Percentiles rank a stretch among this genome's conserved stretches.
Conservation (phyloP, 2,888 invertebrate genomes). For the Drosophila yooni region DNA sequence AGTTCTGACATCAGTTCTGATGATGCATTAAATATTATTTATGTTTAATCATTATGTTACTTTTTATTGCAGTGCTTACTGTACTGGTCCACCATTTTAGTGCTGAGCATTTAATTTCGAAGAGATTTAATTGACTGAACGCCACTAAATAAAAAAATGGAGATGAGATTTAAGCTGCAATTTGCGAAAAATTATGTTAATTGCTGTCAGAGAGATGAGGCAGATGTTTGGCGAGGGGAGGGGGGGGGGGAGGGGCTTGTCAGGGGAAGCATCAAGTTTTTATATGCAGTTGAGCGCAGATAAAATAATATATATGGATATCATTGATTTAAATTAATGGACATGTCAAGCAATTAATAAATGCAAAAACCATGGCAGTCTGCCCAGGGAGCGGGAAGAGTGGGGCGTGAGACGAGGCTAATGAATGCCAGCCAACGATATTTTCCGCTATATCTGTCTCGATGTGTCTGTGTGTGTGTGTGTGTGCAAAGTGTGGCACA, state of each 20-base stretch:
- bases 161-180: slow-evolving; percentile 76
- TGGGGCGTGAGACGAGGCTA: slow-evolving; percentile 29
- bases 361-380: slow-evolving; percentile 83
- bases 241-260: slow-evolving; percentile 11
- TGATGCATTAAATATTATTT: background rate
- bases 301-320: slow-evolving; percentile 49
- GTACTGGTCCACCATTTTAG: slow-evolving; percentile 35
- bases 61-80: slow-evolving; percentile 8
- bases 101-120: slow-evolving; percentile 59
- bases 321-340: slow-evolving; percentile 85
- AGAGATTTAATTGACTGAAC: slow-evolving; percentile 69
- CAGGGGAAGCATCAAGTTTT: slow-evolving; percentile 27
- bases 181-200: slow-evolving; percentile 78
- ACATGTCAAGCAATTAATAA: slow-evolving; percentile 85
- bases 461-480: background rate
- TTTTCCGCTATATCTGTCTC: background rate
- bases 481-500: slow-evolving; percentile 1
- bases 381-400: background rate
- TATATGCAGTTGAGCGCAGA: slow-evolving; percentile 45
- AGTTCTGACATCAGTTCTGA: background rate
- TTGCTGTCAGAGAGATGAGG: slow-evolving; percentile 38
- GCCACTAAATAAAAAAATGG: slow-evolving; percentile 65
- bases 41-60: background rate
- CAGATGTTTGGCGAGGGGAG: slow-evolving; percentile 4
- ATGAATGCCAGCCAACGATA: slow-evolving; percentile 21